Evolutionary conservation across 2,113 vertebrate genomes (phyloP).

Genomic region (Acanthisitta chloris): DNA sequence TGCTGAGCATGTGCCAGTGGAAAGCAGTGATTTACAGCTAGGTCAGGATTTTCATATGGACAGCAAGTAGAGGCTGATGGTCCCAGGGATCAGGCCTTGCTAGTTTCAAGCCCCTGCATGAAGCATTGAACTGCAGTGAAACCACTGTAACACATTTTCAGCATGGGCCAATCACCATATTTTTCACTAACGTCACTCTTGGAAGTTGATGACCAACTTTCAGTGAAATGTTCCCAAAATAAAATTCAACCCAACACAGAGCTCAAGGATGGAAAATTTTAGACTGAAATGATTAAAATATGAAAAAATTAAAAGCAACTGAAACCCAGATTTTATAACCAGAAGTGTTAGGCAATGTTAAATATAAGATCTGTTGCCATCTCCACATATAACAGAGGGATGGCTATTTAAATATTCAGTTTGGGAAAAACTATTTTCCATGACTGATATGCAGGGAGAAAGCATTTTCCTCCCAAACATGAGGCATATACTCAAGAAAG

Average conservation of each 20-base stretch:
- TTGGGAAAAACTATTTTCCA: not conserved
- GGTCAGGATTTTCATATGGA: constrained; percentile 26
- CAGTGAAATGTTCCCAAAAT: not conserved
- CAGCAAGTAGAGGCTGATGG: constrained; percentile 4
- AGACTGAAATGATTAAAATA: not conserved
- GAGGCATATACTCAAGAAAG: not conserved
- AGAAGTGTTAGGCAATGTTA: not conserved
- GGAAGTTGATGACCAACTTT: not conserved
- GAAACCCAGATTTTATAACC: not conserved
- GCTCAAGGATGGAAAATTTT: not conserved
- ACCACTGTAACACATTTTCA: not conserved
- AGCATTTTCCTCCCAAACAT: not conserved
- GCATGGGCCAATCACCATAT: not conserved
- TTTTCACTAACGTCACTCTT: constrained; percentile 30
- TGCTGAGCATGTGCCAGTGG: not conserved
- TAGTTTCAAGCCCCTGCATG: not conserved
- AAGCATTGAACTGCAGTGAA: not conserved
- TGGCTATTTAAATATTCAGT: not conserved
- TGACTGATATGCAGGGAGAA: not conserved
- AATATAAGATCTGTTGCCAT: not conserved
- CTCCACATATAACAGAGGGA: not conserved
- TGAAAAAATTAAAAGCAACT: not conserved
- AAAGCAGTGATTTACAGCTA: constrained; percentile 31
- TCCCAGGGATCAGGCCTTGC: not conserved
- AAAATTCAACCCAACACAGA: not conserved